Base-by-base conservation (phyloP, 2,888 invertebrate species). In the Scrobipalpa costella region DNA sequence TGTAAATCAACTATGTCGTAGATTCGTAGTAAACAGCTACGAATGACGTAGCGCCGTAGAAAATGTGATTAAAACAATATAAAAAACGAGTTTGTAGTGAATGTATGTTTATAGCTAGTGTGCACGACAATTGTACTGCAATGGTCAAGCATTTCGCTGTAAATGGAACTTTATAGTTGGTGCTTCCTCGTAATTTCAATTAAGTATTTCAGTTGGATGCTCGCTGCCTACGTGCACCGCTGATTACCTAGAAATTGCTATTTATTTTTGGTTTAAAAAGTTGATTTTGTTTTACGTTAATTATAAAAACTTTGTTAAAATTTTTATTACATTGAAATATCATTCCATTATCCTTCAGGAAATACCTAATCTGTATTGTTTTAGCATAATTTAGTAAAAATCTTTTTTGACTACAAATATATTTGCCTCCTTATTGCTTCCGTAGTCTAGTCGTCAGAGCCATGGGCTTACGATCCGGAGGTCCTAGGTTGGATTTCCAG, bases 131-230 rank as follows among this genome's bases (percentile, higher is more conserved):
- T 63, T 57, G 61, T 47, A 57, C 47, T 63, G 61, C 65, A 70
- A 70, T 71, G 72, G 71, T 67, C 72, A 74, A 72, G 77, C 73
- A 77, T 79, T 79, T 79, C 74, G 70, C 73, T 77, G 72, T 71
- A 73, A 76, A 75, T 71, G 73, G 69, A 68, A 70, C 68, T 78
- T 77, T 77, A 79, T 77, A 76, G 78, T 79, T 79, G 76, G 74
- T 76, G 79, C 76, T 78, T 73, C 69, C 65, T 69, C 67, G 76
- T 76, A 78, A 78, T 76, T 79, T 76, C 72, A 78, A 72, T 76
- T 77, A 72, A 63, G 64, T 68, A 68, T 66, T 67, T 69, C 62
- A 65, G 63, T 61, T 62, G 64, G 62, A 64, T 62, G 52, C 64
- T 61, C 13, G 11, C 11, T 19, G 49, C 49, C 19, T 49, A 19